phyloP scores from a whole-genome alignment of 2,888 invertebrate genomes.

The Cryptosula pallasiana region DNA sequence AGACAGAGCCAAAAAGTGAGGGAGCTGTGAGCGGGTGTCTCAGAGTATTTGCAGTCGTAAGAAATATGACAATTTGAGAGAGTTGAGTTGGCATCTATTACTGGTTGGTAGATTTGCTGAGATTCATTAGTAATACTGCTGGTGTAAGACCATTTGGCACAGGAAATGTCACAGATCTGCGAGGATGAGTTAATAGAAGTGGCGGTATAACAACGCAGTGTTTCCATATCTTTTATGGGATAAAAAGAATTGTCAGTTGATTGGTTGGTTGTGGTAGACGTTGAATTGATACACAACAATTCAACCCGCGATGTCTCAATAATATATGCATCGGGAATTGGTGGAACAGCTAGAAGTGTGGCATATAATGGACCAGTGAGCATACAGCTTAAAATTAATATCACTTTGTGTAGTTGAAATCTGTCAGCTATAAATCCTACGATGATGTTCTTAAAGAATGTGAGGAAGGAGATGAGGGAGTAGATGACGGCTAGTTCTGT shows the following conservation, averaged over 20 bases:
- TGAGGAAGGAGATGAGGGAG: conserved; percentile 71
- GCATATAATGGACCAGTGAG: conserved; percentile 75
- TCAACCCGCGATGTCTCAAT: neutral
- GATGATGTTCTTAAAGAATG: conserved; percentile 71
- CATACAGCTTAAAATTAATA: conserved; percentile 71
- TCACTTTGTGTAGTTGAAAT: conserved; percentile 72
- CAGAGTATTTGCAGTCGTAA: neutral
- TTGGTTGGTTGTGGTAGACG: neutral
- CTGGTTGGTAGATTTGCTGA: neutral
- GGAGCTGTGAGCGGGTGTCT: conserved; percentile 46
- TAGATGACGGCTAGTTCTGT: conserved; percentile 73
- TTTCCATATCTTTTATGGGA: neutral
- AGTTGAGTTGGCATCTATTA: neutral
- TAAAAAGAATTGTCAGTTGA: too few species aligned
- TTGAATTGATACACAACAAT: neutral
- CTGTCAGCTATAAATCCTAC: conserved; percentile 75
- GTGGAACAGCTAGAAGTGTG: conserved; percentile 61
- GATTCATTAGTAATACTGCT: neutral
- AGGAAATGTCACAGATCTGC: neutral
- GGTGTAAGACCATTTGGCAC: neutral
- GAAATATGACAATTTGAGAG: neutral
- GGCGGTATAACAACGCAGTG: neutral
- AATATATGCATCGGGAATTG: neutral
- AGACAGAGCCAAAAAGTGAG: conserved; percentile 73
- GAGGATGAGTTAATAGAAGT: neutral